These are phyloP conservation scores for Vanessa atalanta DNA, from an alignment of 1,140 invertebrate species.

Conservation along the genomic window DNA sequence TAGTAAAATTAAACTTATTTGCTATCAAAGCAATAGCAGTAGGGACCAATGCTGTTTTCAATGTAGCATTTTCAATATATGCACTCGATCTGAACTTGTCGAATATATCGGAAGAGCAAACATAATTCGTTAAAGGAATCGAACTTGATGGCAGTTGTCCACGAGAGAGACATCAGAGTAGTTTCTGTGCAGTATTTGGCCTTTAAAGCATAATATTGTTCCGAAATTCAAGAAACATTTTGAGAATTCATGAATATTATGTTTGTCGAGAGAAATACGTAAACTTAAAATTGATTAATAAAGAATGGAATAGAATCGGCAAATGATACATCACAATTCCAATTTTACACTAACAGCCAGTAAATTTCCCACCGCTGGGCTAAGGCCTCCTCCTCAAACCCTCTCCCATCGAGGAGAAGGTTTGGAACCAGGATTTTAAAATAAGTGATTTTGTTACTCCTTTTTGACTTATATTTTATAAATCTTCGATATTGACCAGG, in stretches of 20 bases:
- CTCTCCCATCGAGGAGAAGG: no score
- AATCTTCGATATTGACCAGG: no score
- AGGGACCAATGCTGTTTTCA: background rate
- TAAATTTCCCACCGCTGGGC: no score
- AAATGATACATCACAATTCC: no score
- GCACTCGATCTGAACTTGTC: background rate
- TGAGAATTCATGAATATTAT: background rate
- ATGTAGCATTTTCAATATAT: constrained; percentile 2
- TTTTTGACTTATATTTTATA: no score
- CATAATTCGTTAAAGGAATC: constrained; percentile 24
- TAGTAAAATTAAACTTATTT: background rate
- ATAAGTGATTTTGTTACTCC: no score
- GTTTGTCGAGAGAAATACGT: no score
- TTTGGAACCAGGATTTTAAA: no score
- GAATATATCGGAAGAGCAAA: constrained; percentile 11
- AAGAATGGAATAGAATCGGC: no score
- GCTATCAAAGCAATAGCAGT: background rate
- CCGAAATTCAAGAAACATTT: background rate
- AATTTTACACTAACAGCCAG: no score
- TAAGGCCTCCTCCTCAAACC: no score
- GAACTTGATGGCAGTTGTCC: constrained; percentile 22
- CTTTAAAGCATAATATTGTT: constrained; percentile 2
- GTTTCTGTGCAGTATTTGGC: constrained; percentile 4
- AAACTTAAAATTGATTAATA: no score
- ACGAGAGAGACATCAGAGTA: constrained; percentile 19